Percentiles rank a stretch among this genome's conserved stretches.
Evolutionary conservation across 2,888 invertebrate genomes (phyloP).

Genomic region (Tholera decimalis): DNA sequence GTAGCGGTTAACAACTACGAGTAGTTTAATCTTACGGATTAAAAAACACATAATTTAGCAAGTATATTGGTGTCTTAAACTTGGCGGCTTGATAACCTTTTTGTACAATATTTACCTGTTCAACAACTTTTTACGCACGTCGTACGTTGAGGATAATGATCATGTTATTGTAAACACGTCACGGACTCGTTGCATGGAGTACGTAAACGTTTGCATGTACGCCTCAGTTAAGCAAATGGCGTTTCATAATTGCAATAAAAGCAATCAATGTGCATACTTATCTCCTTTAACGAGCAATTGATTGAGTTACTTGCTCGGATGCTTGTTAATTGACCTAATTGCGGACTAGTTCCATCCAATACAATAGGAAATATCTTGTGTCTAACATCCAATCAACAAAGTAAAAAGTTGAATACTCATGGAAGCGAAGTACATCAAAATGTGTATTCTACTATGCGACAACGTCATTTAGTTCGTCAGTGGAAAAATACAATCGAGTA

Average conservation of each 20-base stretch:
- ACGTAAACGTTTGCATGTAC: conserved; percentile 32
- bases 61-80: neutral
- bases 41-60: conserved; percentile 12
- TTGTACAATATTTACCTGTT: conserved; percentile 17
- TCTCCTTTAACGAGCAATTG: conserved; percentile 50
- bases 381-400: conserved; percentile 2
- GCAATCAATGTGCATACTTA: conserved; percentile 57
- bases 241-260: conserved; percentile 50
- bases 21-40: conserved; percentile 18
- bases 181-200: conserved; percentile 4
- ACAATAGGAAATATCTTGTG: conserved; percentile 52
- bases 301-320: conserved; percentile 54
- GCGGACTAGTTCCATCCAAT: conserved; percentile 32
- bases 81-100: conserved; percentile 1
- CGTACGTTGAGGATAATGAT: conserved; percentile 28
- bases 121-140: conserved; percentile 9
- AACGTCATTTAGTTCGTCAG: conserved; percentile 57
- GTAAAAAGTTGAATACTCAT: conserved; percentile 27
- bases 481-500: conserved; percentile 35
- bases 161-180: conserved; percentile 35
- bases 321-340: conserved; percentile 49
- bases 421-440: conserved; percentile 29
- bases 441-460: conserved; percentile 15
- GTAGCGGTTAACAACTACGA: too few relatives aligned
- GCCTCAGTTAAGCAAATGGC: conserved; percentile 42